Base-by-base conservation (phyloP, 1,140 invertebrate genomes). In the Cydia splendana region DNA sequence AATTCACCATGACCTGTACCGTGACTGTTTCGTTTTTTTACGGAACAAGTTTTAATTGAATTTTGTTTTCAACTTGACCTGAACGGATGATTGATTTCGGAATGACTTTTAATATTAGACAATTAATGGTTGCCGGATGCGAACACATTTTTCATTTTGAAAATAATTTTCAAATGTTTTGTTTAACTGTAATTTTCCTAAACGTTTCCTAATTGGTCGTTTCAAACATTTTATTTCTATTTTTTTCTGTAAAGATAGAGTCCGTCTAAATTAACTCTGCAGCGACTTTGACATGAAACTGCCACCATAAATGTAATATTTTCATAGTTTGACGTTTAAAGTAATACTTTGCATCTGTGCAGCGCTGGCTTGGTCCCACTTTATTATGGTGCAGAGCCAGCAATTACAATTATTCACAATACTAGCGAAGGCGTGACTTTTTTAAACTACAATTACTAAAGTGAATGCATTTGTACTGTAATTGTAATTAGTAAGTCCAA, bases 21-120 rank as follows among this genome's bases (percentile, higher is more conserved):
- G 20, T 62, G 57, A 62, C 57, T 24, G 57, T 62, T 62, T 62
- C 57, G 20, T 62, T 62, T 62, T 28, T 15, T 24, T 18, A 62
- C 18, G 57, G 18, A 62, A 24, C 57, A 62, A 62, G 18, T 62
- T 62, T 18, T 62, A 62, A 62, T 62, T 62, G 20, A 62, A 62
- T 62, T 62, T 62, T 62, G 20, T 62, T 62, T 62, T 53, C 6
- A 62, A 62, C 57, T 62, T 62, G 57, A 62, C 18, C 57, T 62
- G 2, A 62, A 62, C 57, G 57, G 57, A 62, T 62, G 57, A 62
- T 62, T 62, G 20, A 62, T 62, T 62, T 62, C 7, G 2, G 20
- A 24, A 62, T 24, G 18, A 62, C 57, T 20, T 62, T 62, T 62
- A 62, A 62, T 62, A 62, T 24, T 24, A 62, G 20, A 12, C 24